These are phyloP conservation scores for Andrena fulva DNA, from an alignment of 2,888 invertebrate genomes.

Conservation along the genomic window DNA sequence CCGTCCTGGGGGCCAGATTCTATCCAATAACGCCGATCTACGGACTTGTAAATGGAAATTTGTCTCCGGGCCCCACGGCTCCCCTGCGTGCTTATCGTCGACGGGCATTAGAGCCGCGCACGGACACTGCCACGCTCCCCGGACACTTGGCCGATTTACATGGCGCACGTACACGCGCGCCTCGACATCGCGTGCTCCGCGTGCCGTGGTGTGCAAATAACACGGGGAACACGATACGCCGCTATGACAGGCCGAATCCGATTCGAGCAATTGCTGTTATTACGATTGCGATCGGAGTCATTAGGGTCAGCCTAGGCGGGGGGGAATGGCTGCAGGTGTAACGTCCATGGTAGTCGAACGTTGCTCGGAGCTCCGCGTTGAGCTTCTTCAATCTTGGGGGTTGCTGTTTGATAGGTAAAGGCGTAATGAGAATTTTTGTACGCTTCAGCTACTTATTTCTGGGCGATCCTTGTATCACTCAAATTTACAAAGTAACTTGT, in stretches of 20 bases:
- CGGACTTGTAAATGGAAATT: constrained; percentile 72
- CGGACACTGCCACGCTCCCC: not conserved
- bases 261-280: constrained; percentile 49
- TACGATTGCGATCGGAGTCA: constrained; percentile 37
- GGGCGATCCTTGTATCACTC: too few relatives aligned
- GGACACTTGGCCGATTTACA: constrained; percentile 31
- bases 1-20: constrained; percentile 34
- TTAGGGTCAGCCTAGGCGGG: constrained; percentile 24
- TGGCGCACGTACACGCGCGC: constrained; percentile 10
- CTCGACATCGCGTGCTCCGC: constrained; percentile 1
- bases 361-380: not conserved
- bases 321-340: constrained; percentile 30
- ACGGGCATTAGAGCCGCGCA: not conserved
- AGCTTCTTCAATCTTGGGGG: not conserved
- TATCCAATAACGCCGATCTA: constrained; percentile 63
- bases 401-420: not conserved
- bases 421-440: not conserved
- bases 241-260: constrained; percentile 27
- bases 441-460: too few relatives aligned
- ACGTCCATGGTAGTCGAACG: not conserved
- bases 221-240: constrained; percentile 13
- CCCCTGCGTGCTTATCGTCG: constrained; percentile 9
- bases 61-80: constrained; percentile 40
- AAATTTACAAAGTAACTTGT: too few relatives aligned
- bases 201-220: constrained; percentile 34